A percentile compares a stretch with the other conserved stretches of the same genome.
These are phyloP conservation scores for Epicauta chinensis DNA, from an alignment of 1,140 invertebrate species.

Conservation along the genomic window DNA sequence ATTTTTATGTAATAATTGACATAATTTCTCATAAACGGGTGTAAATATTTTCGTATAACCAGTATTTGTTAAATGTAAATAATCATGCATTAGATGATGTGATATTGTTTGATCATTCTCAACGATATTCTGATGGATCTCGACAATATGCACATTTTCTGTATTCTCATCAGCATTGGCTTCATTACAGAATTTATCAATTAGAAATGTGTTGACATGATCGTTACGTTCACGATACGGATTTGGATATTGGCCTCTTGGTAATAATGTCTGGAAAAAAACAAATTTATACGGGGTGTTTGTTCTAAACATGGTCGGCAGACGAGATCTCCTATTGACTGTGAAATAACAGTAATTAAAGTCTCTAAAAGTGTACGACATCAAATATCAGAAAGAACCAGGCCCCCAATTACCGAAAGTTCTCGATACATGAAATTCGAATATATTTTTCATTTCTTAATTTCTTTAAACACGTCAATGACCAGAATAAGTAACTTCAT, in stretches of 20 bases:
- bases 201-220: constrained; percentile 53
- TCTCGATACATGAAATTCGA: too few relatives aligned
- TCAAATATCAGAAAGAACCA: too few relatives aligned
- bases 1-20: constrained; percentile 45
- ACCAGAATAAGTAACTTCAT: too few relatives aligned
- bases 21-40: constrained; percentile 52
- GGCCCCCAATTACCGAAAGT: too few relatives aligned
- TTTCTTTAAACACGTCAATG: too few relatives aligned
- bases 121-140: constrained; percentile 52
- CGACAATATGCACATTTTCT: constrained; percentile 44
- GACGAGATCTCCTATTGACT: too few relatives aligned
- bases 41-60: constrained; percentile 62
- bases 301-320: too few relatives aligned
- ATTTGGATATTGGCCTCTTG: constrained; percentile 60
- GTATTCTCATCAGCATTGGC: constrained; percentile 33
- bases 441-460: too few relatives aligned
- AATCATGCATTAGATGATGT: constrained; percentile 65
- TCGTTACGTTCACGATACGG: constrained; percentile 55
- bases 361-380: too few relatives aligned
- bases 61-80: constrained; percentile 59
- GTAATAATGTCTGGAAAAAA: constrained; percentile 54
- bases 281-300: background rate
- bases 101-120: constrained; percentile 55
- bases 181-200: constrained; percentile 41
- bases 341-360: too few relatives aligned